Base-by-base conservation (phyloP, 2,113 vertebrate species). In the Apteryx owenii region DNA sequence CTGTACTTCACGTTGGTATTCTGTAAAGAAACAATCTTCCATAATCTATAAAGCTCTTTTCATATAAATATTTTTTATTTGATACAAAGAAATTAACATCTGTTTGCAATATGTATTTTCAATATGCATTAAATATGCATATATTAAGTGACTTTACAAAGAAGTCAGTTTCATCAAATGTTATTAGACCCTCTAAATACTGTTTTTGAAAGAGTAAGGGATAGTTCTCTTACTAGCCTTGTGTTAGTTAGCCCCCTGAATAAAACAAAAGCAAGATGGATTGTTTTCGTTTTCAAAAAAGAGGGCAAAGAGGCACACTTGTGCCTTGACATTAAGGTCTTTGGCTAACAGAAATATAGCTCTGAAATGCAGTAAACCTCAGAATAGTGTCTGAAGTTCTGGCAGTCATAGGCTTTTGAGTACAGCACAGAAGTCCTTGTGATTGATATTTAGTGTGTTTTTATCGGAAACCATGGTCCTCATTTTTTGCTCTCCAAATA, bases 291-390 rank as follows among this genome's bases (percentile, higher is more conserved):
- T 95, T 70, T 65, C n/a, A 48, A n/a, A 62, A 14, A 60, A 71
- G 19, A 53, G 9, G 3, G 4, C 58, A 61, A 72, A 68, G 25
- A 85, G 6, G 4, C 2, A 72, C 42, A n/a, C 56, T 78, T 76
- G 2, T 85, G 82, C 61, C 85, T 61, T 42, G 40, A 36, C 4
- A 15, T 69, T 8, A 1, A 77, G 64, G 5, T 60, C 5, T 66
- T 86, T 88, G 40, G 73, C 21, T 86, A 86, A 23, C 25, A 79
- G 38, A 85, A 95, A 75, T 75, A 20, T 7, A 64, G 3, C 10
- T 91, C 0, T 0, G 40, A 70, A n/a, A 46, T 33, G 12, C 9
- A 14, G 20, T 70, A 46, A n/a, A 70, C 20, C 29, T 48, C 28
- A 48, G 44, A 77, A 11, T 12, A 19, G 7, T 5, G 14, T 60